Evolutionary conservation across 2,797 vertebrate species (phyloP), one percentile per base, ranked within the genome.

Genomic region (Pangasius macronema): DNA sequence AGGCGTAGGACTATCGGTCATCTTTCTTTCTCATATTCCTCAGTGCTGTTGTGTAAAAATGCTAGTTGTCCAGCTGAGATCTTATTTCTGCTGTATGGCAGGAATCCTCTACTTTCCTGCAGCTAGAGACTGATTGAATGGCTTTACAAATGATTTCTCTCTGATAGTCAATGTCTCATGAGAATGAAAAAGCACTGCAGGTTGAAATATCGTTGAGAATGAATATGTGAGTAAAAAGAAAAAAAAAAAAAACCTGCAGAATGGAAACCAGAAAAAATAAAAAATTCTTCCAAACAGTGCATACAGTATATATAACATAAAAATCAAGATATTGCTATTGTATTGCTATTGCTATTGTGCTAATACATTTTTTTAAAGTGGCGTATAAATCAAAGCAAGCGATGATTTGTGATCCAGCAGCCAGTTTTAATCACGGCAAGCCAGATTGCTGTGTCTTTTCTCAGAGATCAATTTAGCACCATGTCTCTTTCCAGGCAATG

Each of bases 81-180:
- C 90, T 89, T 91, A 91, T 92, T 92, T 91, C 86, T 79, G 72
- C 33, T 27, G 30, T 85, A 84, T 87, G 68, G 89, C 89, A 77
- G 90, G 88, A 86, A 87, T 82, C 81, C 88, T 88, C 81, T 75
- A 73, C 83, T 33, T 84, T 87, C 89, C 84, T 86, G 87, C 65
- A 59, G 76, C 87, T 87, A 80, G 73, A 80, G 82, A 80, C 82
- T 83, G 84, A 92, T 88, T 91, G 89, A 88, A 92, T 87, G 86
- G 88, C 55, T 90, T 88, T 88, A 80, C 88, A 89, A 91, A 91
- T 90, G 77, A 91, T 89, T 92, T 89, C 82, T 85, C 63, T 84
- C 63, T 61, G 82, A 91, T 87, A 85, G 86, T 77, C 87, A 83
- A 85, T 79, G 88, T 89, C 83, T 87, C 85, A 39, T 18, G 83